These are phyloP conservation scores for Petaurus breviceps DNA, from an alignment of 2,113 vertebrate species.

Conservation along the genomic window DNA sequence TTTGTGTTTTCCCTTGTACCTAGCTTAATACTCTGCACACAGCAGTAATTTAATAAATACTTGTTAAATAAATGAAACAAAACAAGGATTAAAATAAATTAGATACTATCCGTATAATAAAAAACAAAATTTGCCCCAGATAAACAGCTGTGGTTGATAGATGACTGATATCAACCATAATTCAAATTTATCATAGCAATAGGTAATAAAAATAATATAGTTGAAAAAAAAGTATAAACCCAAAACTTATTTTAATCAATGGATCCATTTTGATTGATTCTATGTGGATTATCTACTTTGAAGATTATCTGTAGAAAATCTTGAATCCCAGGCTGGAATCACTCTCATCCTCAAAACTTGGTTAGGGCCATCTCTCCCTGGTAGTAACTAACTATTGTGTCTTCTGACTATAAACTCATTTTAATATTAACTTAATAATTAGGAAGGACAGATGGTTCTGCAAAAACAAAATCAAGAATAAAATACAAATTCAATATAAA, in stretches of 20 bases:
- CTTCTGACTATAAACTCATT: background rate
- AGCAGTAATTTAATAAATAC: background rate
- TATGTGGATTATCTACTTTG: background rate
- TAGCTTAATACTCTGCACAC: background rate
- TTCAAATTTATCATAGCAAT: background rate
- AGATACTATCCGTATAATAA: background rate
- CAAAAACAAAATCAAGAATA: background rate
- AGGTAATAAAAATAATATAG: background rate
- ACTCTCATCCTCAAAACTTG: background rate
- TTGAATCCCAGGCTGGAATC: background rate
- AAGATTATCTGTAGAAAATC: background rate
- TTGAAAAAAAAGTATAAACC: background rate
- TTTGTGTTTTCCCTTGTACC: background rate
- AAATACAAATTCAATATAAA: conserved; percentile 2
- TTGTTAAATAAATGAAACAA: background rate
- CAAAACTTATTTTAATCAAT: background rate
- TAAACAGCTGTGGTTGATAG: background rate
- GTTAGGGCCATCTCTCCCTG: background rate
- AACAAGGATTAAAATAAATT: background rate
- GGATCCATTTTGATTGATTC: background rate
- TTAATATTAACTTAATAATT: background rate
- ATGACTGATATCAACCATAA: background rate
- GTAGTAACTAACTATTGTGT: background rate
- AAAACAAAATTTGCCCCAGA: background rate
- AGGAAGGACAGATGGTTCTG: background rate